Conservation (phyloP, 2,888 invertebrate species). For the Xestobium rufovillosum region DNA sequence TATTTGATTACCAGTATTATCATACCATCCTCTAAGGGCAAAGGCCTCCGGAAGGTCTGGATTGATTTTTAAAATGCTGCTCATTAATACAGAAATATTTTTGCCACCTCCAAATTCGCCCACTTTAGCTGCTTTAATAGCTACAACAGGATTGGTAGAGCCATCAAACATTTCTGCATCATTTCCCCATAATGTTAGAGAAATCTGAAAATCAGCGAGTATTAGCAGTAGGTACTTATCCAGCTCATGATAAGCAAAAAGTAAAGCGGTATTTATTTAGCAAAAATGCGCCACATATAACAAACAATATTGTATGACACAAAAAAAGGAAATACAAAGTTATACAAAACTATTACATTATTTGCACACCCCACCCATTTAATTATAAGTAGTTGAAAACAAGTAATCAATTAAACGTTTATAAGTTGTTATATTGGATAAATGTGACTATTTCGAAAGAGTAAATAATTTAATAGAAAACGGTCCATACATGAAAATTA, state of each 20-base stretch:
- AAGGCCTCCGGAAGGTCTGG: conserved; percentile 87
- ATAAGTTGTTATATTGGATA: no score
- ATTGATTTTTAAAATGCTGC: conserved; percentile 66
- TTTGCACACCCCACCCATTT: background rate
- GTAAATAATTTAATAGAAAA: no score
- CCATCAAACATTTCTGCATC: conserved; percentile 82
- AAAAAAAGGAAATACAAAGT: no score
- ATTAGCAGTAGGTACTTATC: background rate
- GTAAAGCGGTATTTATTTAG: no score
- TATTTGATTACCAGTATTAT: conserved; percentile 61
- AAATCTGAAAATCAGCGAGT: conserved; percentile 48
- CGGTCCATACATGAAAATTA: no score
- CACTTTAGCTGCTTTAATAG: conserved; percentile 76
- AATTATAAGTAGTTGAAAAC: background rate
- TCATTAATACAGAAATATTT: conserved; percentile 50
- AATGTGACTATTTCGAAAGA: no score
- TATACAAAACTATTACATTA: background rate
- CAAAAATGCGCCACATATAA: no score
- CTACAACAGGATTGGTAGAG: conserved; percentile 69
- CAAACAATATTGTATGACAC: no score
- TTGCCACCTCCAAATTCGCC: conserved; percentile 84
- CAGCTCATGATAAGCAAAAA: no score
- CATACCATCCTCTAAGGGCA: conserved; percentile 85
- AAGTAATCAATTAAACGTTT: no score
- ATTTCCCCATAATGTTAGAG: conserved; percentile 85